Conservation (phyloP, 2,797 vertebrate species). For the Lepidocolaptes lacrymiger region DNA sequence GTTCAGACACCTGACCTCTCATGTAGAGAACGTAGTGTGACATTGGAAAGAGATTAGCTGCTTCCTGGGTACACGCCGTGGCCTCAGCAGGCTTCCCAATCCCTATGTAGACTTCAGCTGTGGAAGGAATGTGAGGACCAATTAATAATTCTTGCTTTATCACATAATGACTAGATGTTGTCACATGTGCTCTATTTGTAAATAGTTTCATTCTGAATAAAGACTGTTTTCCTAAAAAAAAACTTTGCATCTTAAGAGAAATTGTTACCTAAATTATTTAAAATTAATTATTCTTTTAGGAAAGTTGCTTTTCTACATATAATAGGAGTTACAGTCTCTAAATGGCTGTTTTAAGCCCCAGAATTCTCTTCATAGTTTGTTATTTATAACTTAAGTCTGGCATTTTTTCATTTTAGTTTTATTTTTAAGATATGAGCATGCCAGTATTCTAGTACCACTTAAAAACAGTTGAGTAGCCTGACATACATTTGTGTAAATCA, state of each 20-base stretch:
- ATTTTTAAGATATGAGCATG: background rate
- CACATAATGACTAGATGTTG: background rate
- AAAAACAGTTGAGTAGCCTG: background rate
- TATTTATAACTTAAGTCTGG: background rate
- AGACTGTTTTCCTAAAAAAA: background rate
- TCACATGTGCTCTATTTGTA: background rate
- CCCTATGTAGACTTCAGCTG: slow-evolving; percentile 96
- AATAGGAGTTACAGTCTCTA: background rate
- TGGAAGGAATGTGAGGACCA: background rate
- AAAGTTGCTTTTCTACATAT: background rate
- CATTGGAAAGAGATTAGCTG: slow-evolving; percentile 93
- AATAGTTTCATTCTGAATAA: background rate
- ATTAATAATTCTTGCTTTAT: background rate
- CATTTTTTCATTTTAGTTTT: background rate
- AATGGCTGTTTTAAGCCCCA: background rate
- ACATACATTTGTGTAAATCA: background rate
- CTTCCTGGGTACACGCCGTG: slow-evolving; percentile 95
- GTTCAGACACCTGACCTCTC: slow-evolving; percentile 95
- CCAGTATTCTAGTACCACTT: background rate
- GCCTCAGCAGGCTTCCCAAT: slow-evolving; percentile 95
- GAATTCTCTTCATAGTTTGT: background rate
- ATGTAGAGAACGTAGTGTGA: slow-evolving; percentile 97
- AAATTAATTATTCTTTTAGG: background rate
- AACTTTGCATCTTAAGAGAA: background rate
- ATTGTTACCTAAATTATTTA: background rate